Evolutionary conservation across 2,888 invertebrate species (phyloP).

Genomic region (Dermolepida albohirtum): DNA sequence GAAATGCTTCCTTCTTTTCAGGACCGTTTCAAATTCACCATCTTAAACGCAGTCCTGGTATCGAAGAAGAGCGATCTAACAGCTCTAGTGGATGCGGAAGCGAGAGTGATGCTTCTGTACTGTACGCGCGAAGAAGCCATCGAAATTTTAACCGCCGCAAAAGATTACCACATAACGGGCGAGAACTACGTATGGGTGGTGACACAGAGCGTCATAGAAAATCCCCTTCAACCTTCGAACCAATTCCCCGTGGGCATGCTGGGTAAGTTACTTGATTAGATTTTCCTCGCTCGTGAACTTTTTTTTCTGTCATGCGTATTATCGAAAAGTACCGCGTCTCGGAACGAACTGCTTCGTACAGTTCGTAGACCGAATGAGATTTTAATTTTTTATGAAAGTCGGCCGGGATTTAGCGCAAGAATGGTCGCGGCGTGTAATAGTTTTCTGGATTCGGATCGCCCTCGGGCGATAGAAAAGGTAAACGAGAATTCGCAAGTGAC

Average conservation of each 20-base stretch:
- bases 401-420: too few species aligned
- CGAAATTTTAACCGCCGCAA: slow-evolving; percentile 81
- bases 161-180: slow-evolving; percentile 82
- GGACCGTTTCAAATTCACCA: slow-evolving; percentile 82
- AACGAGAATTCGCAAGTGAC: too few species aligned
- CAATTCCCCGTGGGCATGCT: slow-evolving; percentile 94
- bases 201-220: slow-evolving; percentile 92
- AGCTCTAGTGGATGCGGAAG: slow-evolving; percentile 89
- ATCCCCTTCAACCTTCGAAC: slow-evolving; percentile 78
- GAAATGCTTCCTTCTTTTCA: slow-evolving; percentile 53
- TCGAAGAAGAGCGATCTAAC: slow-evolving; percentile 82
- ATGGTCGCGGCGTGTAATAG: too few species aligned
- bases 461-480: too few species aligned
- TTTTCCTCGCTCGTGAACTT: background rate
- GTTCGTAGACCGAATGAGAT: too few species aligned
- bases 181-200: slow-evolving; percentile 98
- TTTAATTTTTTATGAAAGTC: too few species aligned
- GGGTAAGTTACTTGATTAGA: slow-evolving; percentile 69
- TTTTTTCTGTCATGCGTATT: too few species aligned
- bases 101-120: slow-evolving; percentile 92
- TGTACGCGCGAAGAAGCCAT: slow-evolving; percentile 90
- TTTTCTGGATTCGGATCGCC: too few species aligned
- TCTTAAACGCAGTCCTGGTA: slow-evolving; percentile 87
- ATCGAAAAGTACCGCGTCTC: too few species aligned
- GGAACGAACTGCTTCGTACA: too few species aligned